Conservation (phyloP, 2,113 vertebrate species). For the Bos javanicus region DNA sequence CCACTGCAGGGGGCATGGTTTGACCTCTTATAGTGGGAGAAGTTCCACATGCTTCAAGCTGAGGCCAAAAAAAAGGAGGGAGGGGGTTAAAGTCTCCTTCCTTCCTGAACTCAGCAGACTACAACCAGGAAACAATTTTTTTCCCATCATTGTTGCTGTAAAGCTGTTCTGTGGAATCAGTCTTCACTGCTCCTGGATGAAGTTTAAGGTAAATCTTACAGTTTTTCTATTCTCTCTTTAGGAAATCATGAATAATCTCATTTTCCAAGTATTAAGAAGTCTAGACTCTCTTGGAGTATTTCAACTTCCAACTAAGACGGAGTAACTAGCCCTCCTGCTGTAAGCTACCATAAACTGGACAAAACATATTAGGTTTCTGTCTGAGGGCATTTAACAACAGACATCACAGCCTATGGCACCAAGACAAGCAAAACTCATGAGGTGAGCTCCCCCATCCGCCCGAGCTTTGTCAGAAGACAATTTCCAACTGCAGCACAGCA, state of each 20-base stretch:
- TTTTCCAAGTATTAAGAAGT: neutral
- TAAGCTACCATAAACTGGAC: neutral
- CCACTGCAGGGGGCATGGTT: neutral
- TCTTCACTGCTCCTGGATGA: neutral
- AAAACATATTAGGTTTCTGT: neutral
- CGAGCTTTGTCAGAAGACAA: neutral
- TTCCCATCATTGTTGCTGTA: neutral
- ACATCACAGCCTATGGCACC: neutral
- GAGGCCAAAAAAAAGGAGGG: neutral
- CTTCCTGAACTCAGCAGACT: neutral
- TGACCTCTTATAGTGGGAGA: neutral
- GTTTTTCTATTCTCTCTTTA: neutral
- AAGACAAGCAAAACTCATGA: neutral
- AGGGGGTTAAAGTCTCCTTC: neutral
- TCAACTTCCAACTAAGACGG: neutral
- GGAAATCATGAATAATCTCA: neutral
- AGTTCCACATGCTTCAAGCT: neutral
- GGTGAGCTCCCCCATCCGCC: neutral
- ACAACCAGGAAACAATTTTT: neutral
- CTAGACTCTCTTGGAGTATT: neutral
- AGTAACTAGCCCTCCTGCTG: neutral
- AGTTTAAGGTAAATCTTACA: neutral
- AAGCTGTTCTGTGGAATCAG: neutral
- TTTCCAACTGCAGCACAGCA: neutral
- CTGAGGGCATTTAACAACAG: neutral